A percentile compares a stretch with the other conserved stretches of the same genome.
phyloP scores from a whole-genome alignment of 2,888 invertebrate species.

The Cataglyphis altisquamis region DNA sequence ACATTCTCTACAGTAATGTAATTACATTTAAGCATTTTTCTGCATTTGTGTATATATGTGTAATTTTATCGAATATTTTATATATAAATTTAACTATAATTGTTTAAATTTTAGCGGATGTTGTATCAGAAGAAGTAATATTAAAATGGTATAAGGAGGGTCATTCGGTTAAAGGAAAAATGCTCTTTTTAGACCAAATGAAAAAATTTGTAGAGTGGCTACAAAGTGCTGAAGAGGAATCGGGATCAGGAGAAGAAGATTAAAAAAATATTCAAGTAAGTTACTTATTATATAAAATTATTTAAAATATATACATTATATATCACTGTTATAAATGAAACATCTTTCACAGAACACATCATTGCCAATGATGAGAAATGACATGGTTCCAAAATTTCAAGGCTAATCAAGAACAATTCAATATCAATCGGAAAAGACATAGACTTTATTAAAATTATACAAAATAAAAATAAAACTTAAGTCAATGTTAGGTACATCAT shows the following conservation, averaged over 20 bases:
- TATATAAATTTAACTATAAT: slow-evolving; percentile 10
- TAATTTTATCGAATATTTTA: slow-evolving; percentile 3
- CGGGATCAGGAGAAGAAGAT: slow-evolving; percentile 88
- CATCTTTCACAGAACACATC: slow-evolving; percentile 69
- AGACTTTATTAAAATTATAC: slow-evolving; percentile 57
- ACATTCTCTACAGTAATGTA: not conserved
- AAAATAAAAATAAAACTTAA: slow-evolving; percentile 62
- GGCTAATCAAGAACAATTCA: slow-evolving; percentile 68
- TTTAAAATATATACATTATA: slow-evolving; percentile 16
- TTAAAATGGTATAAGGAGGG: slow-evolving; percentile 98
- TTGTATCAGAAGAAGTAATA: slow-evolving; percentile 97
- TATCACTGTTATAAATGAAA: slow-evolving; percentile 8
- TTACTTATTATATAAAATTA: slow-evolving; percentile 10
- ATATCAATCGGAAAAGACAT: slow-evolving; percentile 52
- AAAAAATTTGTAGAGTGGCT: slow-evolving; percentile 99
- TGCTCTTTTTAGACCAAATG: slow-evolving; percentile 99
- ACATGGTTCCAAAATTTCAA: slow-evolving; percentile 79
- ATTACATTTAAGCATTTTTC: not conserved
- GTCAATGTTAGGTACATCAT: slow-evolving; percentile 69
- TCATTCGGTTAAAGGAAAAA: slow-evolving; percentile 97
- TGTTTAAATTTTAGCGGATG: slow-evolving; percentile 89
- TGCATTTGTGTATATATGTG: not conserved
- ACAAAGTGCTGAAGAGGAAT: slow-evolving; percentile 97
- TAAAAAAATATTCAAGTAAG: slow-evolving; percentile 79
- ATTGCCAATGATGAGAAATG: slow-evolving; percentile 80